A percentile compares a stretch with the other conserved stretches of the same genome.
Conservation (phyloP, 1,140 invertebrate genomes). For the Saccostrea glomerata region DNA sequence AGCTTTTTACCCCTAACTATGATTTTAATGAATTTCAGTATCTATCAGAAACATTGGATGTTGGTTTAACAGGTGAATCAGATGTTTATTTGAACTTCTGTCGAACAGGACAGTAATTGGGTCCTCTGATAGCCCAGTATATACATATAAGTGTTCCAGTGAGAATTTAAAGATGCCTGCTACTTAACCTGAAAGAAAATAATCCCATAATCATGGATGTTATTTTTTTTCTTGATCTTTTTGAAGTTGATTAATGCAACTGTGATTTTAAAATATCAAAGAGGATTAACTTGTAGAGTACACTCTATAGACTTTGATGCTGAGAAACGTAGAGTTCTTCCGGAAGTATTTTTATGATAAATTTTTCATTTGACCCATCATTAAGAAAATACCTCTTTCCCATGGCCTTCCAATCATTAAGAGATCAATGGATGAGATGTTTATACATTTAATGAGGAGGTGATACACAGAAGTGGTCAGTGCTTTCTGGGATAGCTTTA, state of each 20-base stretch:
- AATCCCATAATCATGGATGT: slow-evolving; percentile 11
- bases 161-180: slow-evolving; percentile 1
- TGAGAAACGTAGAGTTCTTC: not conserved
- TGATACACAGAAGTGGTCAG: not conserved
- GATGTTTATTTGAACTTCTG: not conserved
- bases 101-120: not conserved
- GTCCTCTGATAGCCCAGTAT: not conserved
- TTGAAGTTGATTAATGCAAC: slow-evolving; percentile 26
- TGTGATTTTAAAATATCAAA: slow-evolving; percentile 35
- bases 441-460: not conserved
- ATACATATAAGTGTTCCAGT: not conserved
- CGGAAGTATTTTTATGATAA: slow-evolving; percentile 18
- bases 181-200: slow-evolving; percentile 31
- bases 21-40: slow-evolving; percentile 33
- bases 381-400: not conserved
- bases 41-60: not conserved
- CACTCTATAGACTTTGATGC: not conserved
- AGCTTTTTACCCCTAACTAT: slow-evolving; percentile 20
- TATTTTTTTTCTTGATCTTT: slow-evolving; percentile 14
- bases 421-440: not conserved
- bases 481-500: not conserved
- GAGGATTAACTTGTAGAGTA: not conserved
- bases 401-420: slow-evolving; percentile 5
- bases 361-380: not conserved
- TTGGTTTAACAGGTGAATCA: not conserved